Percentiles rank a stretch among this genome's conserved stretches.
These are phyloP conservation scores for Hipposideros armiger DNA, from an alignment of 2,113 vertebrate genomes.

Conservation along the genomic window DNA sequence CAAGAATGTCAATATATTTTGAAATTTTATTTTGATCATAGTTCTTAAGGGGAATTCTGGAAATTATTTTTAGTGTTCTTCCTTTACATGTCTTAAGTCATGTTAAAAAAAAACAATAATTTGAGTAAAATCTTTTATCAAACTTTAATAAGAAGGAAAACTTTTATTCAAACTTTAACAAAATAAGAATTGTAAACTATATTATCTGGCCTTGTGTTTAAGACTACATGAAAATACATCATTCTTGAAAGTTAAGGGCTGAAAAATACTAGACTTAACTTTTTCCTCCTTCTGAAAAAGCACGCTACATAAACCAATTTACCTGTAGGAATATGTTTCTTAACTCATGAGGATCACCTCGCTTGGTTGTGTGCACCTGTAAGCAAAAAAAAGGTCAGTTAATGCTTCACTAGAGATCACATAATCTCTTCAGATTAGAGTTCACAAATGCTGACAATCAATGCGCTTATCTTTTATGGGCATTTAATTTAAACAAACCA, in stretches of 20 bases:
- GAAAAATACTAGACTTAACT: background rate
- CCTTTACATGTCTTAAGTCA: constrained; percentile 34
- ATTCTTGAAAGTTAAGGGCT: constrained; percentile 56
- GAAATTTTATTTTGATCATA: constrained; percentile 50
- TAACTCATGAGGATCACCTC: constrained; percentile 94
- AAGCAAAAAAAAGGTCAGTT: constrained; percentile 70
- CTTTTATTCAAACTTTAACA: background rate
- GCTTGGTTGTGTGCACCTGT: constrained; percentile 93
- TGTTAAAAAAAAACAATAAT: background rate
- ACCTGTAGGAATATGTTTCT: constrained; percentile 96
- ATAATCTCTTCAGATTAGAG: constrained; percentile 35
- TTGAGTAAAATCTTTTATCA: constrained; percentile 53
- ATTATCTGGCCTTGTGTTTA: constrained; percentile 26
- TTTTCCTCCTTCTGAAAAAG: background rate
- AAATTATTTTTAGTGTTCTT: constrained; percentile 41
- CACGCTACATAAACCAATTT: constrained; percentile 78
- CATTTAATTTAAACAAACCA: constrained; percentile 38
- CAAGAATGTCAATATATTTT: constrained; percentile 26
- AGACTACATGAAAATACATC: constrained; percentile 42
- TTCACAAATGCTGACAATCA: constrained; percentile 57
- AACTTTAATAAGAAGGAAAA: constrained; percentile 48
- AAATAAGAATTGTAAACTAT: constrained; percentile 42
- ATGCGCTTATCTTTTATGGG: constrained; percentile 57
- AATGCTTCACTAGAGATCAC: constrained; percentile 53
- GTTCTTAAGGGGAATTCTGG: background rate